Conservation (phyloP, 2,113 vertebrate genomes). For the Grammomys surdaster region DNA sequence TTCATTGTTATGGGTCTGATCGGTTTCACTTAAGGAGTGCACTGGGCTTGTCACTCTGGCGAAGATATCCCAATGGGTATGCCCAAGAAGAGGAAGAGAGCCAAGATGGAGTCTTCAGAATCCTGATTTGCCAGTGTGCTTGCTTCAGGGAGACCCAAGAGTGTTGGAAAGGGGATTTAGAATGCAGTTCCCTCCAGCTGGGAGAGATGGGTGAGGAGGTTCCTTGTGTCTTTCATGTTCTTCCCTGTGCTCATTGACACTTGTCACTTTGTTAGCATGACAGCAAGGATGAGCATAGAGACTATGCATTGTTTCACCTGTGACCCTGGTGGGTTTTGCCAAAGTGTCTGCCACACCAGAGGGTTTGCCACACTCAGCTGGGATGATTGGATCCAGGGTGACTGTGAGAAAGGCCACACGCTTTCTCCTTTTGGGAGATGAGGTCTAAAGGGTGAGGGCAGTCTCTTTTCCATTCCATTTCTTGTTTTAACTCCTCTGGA, state of each 20-base stretch:
- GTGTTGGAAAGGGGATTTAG: not conserved
- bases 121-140: not conserved
- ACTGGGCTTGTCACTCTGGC: not conserved
- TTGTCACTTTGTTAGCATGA: not conserved
- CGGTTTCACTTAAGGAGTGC: not conserved
- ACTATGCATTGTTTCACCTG: not conserved
- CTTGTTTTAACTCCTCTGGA: not conserved
- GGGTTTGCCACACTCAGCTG: no score
- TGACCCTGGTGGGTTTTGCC: not conserved
- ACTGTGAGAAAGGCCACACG: fast-evolving
- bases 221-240: not conserved
- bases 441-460: not conserved
- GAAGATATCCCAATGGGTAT: no score
- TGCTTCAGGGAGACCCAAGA: not conserved
- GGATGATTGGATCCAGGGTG: not conserved
- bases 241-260: not conserved
- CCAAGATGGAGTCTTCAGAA: not conserved
- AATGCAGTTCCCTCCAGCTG: not conserved
- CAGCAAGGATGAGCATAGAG: not conserved
- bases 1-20: not conserved
- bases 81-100: not conserved
- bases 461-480: not conserved
- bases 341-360: no score
- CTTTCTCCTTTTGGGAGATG: not conserved
- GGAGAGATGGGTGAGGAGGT: not conserved